Base-by-base conservation (phyloP, 2,888 invertebrate species). In the Maniola hyperantus region DNA sequence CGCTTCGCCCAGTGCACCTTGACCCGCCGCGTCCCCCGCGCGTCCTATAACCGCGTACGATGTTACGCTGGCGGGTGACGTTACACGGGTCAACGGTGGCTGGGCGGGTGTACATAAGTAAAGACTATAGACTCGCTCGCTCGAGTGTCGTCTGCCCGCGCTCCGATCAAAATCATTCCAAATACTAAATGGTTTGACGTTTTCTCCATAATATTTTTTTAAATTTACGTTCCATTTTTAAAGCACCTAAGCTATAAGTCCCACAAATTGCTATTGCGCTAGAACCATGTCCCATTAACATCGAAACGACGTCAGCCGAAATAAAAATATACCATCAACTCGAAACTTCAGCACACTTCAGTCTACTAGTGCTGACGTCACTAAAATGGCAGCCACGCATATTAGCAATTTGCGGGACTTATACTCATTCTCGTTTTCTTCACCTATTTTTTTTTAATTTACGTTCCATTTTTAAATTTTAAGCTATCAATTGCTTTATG, bases 91-190 rank as follows among this genome's bases (percentile, higher is more conserved):
- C 90, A 71, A 20, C 46, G 20, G 62, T 42, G 64, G 66, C 74
- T 77, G 84, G 88, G 71, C 78, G 76, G 63, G 74, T 78, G 77
- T 85, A 86, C 84, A 88, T 89, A 88, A 85, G 82, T 82, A 83
- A 80, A 82, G 85, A 84, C 85, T 85, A 83, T 86, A 87, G 87
- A 84, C 85, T 87, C 83, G 83, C 80, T 82, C 79, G 83, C 80
- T 83, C 81, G 88, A 89, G 90, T 89, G 89, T 90, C 90, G 90
- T 90, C 89, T 89, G 89, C 90, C 83, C 80, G 74, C 81, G 86
- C 84, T 84, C 84, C 87, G 89, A 89, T 90, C 90, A 86, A 85
- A 90, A 88, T 85, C 84, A 84, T 85, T 88, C 86, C 82, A 87
- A 89, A 84, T 88, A 87, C 83, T 81, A 86, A 88, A 81, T 79